These are phyloP conservation scores for Vicugna pacos DNA, from an alignment of 2,113 vertebrate genomes.

Conservation along the genomic window DNA sequence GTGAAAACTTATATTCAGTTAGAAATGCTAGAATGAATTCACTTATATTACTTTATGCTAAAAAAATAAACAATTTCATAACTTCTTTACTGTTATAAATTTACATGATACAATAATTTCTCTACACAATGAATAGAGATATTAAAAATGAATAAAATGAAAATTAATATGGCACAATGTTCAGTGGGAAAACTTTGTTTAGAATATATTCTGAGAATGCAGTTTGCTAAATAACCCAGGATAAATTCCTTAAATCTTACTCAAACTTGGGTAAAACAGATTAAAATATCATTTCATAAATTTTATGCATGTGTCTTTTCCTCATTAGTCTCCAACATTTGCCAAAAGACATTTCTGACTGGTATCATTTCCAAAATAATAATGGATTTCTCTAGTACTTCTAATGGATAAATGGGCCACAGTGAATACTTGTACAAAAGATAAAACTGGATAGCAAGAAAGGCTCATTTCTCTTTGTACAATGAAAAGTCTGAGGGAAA, in stretches of 20 bases:
- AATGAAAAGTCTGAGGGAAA: background rate
- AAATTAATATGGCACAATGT: background rate
- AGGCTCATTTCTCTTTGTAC: background rate
- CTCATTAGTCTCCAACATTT: slow-evolving; percentile 6
- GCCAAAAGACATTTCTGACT: slow-evolving; percentile 29
- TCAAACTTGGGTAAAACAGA: background rate
- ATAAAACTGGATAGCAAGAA: background rate
- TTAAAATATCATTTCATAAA: slow-evolving; percentile 36
- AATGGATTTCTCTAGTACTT: slow-evolving; percentile 5
- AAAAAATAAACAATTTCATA: slow-evolving; percentile 6
- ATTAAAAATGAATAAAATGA: slow-evolving; percentile 20
- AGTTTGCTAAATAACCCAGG: background rate
- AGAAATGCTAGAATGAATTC: slow-evolving; percentile 47
- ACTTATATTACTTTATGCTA: background rate
- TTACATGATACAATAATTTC: slow-evolving; percentile 20
- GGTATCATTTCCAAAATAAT: slow-evolving; percentile 4
- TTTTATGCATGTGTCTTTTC: background rate
- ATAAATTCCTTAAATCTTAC: background rate
- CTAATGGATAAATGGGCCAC: background rate
- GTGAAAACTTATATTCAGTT: slow-evolving; percentile 41
- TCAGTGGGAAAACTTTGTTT: background rate
- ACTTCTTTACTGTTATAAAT: slow-evolving; percentile 4
- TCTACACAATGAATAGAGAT: background rate
- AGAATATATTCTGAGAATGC: background rate
- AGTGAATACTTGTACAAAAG: slow-evolving; percentile 9